Percentiles rank a stretch among this genome's conserved stretches.
phyloP scores from a whole-genome alignment of 2,888 invertebrate genomes.

The Amiota mariae region DNA sequence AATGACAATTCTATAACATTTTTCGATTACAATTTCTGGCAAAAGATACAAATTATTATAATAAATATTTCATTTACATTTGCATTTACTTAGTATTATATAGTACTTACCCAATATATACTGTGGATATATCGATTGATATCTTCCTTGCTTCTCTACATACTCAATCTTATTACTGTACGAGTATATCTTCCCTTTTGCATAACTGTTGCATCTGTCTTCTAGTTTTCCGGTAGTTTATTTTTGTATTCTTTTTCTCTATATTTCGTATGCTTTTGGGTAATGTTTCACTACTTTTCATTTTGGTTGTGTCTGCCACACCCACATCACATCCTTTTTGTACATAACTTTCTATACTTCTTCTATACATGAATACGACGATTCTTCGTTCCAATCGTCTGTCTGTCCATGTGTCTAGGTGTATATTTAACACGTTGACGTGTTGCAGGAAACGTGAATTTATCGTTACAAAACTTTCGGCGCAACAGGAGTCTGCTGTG shows the following conservation, averaged over 20 bases:
- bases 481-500: conserved; percentile 42
- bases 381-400: conserved; percentile 3
- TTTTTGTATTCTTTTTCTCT: not conserved
- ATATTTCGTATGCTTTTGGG: no score
- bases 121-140: conserved; percentile 29
- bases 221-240: not conserved
- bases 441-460: conserved; percentile 63
- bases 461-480: conserved; percentile 55
- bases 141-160: not conserved
- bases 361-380: not conserved
- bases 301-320: conserved; percentile 6
- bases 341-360: not conserved
- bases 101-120: conserved; percentile 36
- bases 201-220: conserved; percentile 12
- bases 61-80: conserved; percentile 40
- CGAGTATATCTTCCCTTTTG: not conserved
- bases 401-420: not conserved
- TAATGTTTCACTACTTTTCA: no score
- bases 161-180: not conserved
- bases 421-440: conserved; percentile 45
- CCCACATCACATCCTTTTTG: conserved; percentile 18
- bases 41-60: no score
- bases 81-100: conserved; percentile 46
- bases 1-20: no score
- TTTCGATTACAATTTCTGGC: no score